Percentiles rank a stretch among this genome's conserved stretches.
phyloP scores from a whole-genome alignment of 92 coral and sea anemone genomes.

The Umimayanthus chanpuru region DNA sequence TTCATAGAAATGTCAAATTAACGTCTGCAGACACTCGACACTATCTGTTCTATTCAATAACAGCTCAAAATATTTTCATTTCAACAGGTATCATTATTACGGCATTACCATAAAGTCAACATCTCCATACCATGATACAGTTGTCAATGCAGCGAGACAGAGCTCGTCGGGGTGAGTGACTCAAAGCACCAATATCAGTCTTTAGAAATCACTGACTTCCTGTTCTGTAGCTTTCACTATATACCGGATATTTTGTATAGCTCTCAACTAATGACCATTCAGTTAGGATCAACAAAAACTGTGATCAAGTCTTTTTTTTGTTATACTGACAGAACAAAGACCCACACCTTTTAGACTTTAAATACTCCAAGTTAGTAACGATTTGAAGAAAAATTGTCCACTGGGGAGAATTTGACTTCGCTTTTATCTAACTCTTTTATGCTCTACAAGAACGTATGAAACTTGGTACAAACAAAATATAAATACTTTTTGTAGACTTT shows the following conservation, averaged over 20 bases:
- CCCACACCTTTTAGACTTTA: no score
- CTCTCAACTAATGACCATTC: background rate
- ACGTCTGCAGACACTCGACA: background rate
- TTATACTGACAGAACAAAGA: background rate
- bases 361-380: background rate
- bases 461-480: no score
- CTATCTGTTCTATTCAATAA: constrained; percentile 3
- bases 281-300: background rate
- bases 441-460: no score
- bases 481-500: no score
- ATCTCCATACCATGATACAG: constrained; percentile 96
- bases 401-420: no score
- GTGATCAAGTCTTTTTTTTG: no score
- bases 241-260: background rate
- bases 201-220: background rate
- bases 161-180: constrained; percentile 83
- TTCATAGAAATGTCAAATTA: background rate
- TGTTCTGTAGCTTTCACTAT: background rate
- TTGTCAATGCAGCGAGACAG: constrained; percentile 93
- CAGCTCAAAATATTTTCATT: background rate
- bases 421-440: no score
- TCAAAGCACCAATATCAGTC: background rate
- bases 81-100: constrained; percentile 94
- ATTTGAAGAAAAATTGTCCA: background rate
- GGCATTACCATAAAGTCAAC: constrained; percentile 95